Percentiles rank a stretch among this genome's conserved stretches.
These are phyloP conservation scores for Eupithecia tripunctaria DNA, from an alignment of 2,888 invertebrate species.

Conservation along the genomic window DNA sequence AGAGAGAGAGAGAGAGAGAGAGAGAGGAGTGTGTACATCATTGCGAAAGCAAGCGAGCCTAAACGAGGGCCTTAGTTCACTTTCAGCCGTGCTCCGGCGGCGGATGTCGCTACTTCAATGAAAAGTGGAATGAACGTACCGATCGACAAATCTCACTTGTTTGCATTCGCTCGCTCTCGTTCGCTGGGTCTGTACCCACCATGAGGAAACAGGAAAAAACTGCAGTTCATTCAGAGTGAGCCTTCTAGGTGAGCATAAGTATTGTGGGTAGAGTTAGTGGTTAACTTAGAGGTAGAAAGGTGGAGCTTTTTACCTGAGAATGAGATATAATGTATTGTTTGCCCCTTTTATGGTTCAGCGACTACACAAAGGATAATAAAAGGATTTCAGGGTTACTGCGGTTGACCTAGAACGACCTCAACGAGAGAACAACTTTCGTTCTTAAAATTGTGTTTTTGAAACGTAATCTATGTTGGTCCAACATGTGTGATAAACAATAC, in stretches of 20 bases:
- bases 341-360: slow-evolving; percentile 14
- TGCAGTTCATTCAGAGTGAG: not conserved
- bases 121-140: too few species aligned
- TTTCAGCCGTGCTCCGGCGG: too few species aligned
- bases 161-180: too few species aligned
- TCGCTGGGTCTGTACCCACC: too few species aligned
- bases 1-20: too few species aligned
- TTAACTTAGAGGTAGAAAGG: slow-evolving; percentile 27
- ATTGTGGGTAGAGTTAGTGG: slow-evolving; percentile 25
- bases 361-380: slow-evolving; percentile 6
- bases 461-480: not conserved
- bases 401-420: slow-evolving; percentile 3
- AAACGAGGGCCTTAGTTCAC: too few species aligned
- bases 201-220: not conserved
- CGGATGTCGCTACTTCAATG: too few species aligned
- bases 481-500: not conserved
- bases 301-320: slow-evolving; percentile 17
- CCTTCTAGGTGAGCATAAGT: not conserved
- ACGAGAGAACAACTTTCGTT: not conserved
- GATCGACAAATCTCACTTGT: too few species aligned
- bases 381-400: slow-evolving; percentile 11
- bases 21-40: too few species aligned
- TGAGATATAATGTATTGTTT: slow-evolving; percentile 21
- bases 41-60: too few species aligned
- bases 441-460: not conserved